Evolutionary conservation across 1,140 invertebrate species (phyloP).

Genomic region (Sesamia nonagrioides): DNA sequence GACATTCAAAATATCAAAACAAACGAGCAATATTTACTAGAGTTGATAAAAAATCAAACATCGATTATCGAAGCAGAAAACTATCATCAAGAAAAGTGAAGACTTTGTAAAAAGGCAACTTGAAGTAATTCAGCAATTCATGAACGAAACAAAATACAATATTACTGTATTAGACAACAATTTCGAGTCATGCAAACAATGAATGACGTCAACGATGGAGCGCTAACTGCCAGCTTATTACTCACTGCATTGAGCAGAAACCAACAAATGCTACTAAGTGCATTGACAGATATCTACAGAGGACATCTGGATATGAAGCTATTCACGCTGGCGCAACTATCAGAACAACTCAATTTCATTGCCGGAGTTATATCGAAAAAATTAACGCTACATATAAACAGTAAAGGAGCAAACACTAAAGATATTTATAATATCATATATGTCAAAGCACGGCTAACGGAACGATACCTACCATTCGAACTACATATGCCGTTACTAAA

Average conservation of each 20-base stretch:
- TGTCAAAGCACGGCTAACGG: neutral
- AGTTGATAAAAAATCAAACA: constrained; percentile 13
- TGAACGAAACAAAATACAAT: neutral
- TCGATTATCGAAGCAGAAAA: constrained; percentile 18
- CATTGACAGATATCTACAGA: constrained; percentile 18
- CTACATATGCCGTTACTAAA: neutral
- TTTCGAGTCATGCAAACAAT: neutral
- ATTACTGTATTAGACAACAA: neutral
- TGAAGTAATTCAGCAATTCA: constrained; percentile 1
- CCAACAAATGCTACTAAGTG: neutral
- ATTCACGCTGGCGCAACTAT: neutral
- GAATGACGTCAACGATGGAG: neutral
- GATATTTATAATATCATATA: neutral
- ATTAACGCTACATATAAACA: constrained; percentile 7
- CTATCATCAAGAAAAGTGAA: constrained; percentile 4
- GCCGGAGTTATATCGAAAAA: neutral
- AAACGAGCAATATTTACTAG: constrained; percentile 7
- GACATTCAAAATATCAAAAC: neutral
- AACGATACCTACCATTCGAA: neutral
- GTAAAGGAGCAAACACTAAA: neutral
- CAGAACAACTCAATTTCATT: constrained; percentile 6
- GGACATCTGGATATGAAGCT: neutral
- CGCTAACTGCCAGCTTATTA: neutral
- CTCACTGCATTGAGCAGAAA: neutral
- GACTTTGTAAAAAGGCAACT: constrained; percentile 18